Evolutionary conservation across 2,797 vertebrate genomes (phyloP).

Genomic region (Gymnopithys bicolor): DNA sequence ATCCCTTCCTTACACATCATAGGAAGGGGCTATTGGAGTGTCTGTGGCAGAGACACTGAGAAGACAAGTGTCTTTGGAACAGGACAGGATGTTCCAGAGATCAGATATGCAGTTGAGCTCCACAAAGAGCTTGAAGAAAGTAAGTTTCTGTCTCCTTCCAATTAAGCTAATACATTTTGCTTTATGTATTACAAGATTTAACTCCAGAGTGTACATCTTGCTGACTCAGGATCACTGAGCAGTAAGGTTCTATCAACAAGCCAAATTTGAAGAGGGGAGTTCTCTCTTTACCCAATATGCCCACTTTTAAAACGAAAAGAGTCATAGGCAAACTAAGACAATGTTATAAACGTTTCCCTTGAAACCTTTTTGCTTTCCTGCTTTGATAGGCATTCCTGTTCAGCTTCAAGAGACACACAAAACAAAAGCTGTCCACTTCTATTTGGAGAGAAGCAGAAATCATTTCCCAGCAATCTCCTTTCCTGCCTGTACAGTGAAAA

Average conservation of each 20-base stretch:
- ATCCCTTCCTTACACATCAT: not conserved
- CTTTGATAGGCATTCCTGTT: slow-evolving; percentile 24
- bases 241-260: not conserved
- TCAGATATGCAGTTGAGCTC: not conserved
- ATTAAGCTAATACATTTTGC: not conserved
- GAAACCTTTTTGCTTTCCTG: slow-evolving; percentile 23
- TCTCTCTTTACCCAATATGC: not conserved
- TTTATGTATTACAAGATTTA: not conserved
- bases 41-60: not conserved
- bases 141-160: not conserved
- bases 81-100: not conserved
- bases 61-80: not conserved
- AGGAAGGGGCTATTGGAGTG: not conserved
- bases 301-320: not conserved
- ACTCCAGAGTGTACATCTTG: not conserved
- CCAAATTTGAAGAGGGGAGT: not conserved
- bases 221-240: not conserved
- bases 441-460: slow-evolving; percentile 35
- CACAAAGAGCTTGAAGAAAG: not conserved
- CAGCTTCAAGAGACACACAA: not conserved
- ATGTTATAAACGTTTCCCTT: slow-evolving; percentile 18
- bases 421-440: slow-evolving; percentile 25
- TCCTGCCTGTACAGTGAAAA: not conserved
- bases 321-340: not conserved
- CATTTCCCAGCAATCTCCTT: not conserved